Evolutionary conservation across 2,888 invertebrate species (phyloP).

Genomic region (Buathra laborator): DNA sequence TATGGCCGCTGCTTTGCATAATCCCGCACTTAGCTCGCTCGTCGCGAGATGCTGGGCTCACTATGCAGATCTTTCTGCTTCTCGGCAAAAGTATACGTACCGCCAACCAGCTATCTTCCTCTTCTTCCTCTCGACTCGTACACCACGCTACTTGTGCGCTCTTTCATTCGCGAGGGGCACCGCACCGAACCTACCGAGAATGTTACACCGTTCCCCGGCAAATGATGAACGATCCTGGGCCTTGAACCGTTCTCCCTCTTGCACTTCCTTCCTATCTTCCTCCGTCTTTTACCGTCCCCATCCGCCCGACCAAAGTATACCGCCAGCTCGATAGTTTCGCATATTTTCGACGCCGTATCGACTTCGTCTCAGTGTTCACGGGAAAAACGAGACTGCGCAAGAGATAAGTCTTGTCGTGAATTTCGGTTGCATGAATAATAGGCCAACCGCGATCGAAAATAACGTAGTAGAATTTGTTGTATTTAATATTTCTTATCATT

Average conservation of each 20-base stretch:
- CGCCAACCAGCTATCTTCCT: conserved; percentile 53
- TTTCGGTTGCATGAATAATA: conserved; percentile 13
- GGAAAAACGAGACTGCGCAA: conserved; percentile 12
- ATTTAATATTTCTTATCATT: background rate
- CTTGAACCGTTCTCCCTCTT: conserved; percentile 63
- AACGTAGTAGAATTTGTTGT: background rate
- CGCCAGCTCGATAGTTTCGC: conserved; percentile 54
- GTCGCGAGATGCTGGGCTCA: conserved; percentile 83
- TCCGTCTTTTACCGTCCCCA: conserved; percentile 18
- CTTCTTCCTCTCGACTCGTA: conserved; percentile 55
- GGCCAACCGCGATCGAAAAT: background rate
- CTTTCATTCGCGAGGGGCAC: conserved; percentile 54
- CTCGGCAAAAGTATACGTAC: conserved; percentile 63
- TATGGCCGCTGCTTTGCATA: conserved; percentile 85
- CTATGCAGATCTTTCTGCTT: conserved; percentile 80
- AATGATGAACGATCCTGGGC: conserved; percentile 81
- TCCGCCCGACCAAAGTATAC: conserved; percentile 49
- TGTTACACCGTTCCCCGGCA: conserved; percentile 78
- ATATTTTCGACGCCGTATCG: conserved; percentile 57
- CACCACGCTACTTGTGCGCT: conserved; percentile 25
- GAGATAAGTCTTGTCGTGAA: background rate
- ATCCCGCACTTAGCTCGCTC: conserved; percentile 85
- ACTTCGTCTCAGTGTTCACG: conserved; percentile 35
- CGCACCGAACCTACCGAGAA: conserved; percentile 77
- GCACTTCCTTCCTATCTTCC: conserved; percentile 56